These are phyloP conservation scores for Myotis yumanensis DNA, from an alignment of 2,113 vertebrate genomes.

Conservation along the genomic window DNA sequence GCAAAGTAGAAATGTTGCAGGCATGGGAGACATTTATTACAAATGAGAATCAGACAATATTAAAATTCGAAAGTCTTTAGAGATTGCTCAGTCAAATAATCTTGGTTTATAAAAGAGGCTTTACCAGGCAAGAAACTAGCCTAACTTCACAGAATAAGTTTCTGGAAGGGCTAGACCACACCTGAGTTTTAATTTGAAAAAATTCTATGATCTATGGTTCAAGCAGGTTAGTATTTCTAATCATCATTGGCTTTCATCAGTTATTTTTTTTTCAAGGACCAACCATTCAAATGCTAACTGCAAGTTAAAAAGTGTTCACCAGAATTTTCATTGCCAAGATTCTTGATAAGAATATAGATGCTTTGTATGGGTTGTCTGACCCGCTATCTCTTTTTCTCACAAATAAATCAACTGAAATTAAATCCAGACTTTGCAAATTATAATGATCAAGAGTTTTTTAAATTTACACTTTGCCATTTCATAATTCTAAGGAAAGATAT, in stretches of 20 bases:
- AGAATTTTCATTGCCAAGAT: neutral
- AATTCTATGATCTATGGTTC: neutral
- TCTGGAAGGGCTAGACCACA: neutral
- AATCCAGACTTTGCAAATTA: neutral
- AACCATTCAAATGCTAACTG: neutral
- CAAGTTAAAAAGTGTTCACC: neutral
- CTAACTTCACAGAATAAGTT: neutral
- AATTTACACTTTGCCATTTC: neutral
- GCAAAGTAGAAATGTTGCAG: neutral
- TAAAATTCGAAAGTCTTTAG: neutral
- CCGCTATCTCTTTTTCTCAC: neutral
- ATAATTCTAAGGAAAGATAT: neutral
- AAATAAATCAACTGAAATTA: conserved; percentile 5
- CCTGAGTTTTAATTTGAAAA: neutral
- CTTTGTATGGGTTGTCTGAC: neutral
- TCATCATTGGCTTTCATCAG: neutral
- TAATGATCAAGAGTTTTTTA: neutral
- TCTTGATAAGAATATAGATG: neutral
- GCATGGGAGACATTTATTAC: neutral
- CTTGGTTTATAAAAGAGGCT: neutral
- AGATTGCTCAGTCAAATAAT: neutral
- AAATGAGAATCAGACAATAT: neutral
- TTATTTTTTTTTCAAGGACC: neutral
- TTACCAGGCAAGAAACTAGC: neutral
- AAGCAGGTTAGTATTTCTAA: neutral